A percentile compares a stretch with the other conserved stretches of the same genome.
phyloP scores from a whole-genome alignment of 1,140 invertebrate species.

The Calliphora vicina region DNA sequence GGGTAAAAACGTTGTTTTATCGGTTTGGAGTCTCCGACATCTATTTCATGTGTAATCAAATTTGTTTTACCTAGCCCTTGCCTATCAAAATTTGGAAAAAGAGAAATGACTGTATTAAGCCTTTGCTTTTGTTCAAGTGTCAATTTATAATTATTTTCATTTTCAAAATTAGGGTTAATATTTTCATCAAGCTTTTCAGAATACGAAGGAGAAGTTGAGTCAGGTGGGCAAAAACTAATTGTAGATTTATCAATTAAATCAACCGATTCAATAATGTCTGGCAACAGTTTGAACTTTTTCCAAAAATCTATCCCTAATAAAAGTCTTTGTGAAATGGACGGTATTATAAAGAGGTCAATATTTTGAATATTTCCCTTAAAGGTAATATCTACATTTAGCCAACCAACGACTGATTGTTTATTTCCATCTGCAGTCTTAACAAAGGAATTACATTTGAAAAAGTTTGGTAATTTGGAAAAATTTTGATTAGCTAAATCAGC shows the following conservation, averaged over 20 bases:
- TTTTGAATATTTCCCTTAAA: background rate
- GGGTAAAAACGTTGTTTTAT: constrained; percentile 24
- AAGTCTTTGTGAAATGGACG: background rate
- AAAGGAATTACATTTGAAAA: background rate
- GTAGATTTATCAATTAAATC: background rate
- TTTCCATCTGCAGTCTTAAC: constrained; percentile 24
- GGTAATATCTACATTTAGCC: background rate
- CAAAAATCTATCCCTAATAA: constrained; percentile 11
- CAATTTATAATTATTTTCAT: too few relatives aligned
- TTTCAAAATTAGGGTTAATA: background rate
- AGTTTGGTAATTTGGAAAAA: constrained; percentile 10
- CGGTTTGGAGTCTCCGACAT: constrained; percentile 44
- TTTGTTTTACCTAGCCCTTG: constrained; percentile 60
- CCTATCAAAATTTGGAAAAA: constrained; percentile 60
- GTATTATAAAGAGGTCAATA: background rate
- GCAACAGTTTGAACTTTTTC: background rate
- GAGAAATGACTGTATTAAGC: constrained; percentile 34
- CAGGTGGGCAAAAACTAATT: background rate
- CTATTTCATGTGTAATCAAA: constrained; percentile 57
- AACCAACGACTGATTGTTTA: background rate
- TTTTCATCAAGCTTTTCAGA: constrained; percentile 39
- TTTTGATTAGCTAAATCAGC: background rate
- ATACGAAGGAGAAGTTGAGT: constrained; percentile 35
- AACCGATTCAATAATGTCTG: constrained; percentile 12
- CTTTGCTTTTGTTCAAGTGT: background rate